Base-by-base conservation (phyloP, 2,888 invertebrate genomes). In the Mamestra brassicae region DNA sequence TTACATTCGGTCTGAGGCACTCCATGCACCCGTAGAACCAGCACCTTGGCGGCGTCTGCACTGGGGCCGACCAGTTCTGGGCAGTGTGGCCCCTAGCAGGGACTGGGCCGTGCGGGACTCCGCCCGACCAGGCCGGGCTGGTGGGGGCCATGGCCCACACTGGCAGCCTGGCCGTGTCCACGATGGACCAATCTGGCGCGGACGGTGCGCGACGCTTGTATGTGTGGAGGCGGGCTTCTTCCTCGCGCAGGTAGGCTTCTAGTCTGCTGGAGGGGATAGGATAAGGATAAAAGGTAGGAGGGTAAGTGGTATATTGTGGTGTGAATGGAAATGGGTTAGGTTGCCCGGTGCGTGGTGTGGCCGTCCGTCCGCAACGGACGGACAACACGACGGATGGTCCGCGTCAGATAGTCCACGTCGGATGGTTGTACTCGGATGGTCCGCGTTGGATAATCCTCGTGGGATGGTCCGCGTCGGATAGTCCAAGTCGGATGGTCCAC, bases 1-100 rank as follows among this genome's bases (percentile, higher is more conserved):
- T 91, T 89, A 91, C 92, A 91, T 92, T 91, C 88, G 85, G 85
- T 80, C 79, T 89, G 45, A 88, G 84, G 77, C 89, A 90, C 42
- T 86, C 85, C 71, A 90, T 72, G 83, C 91, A 89, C 52, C 87
- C 85, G 80, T 87, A 85, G 69, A 88, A 63, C 88, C 90, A 88
- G 75, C 85, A 86, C 13, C 83, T 77, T 2, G 87, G 82, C 64
- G 71, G 34, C 74, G 26, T 11, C 34, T 47, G 47, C 60, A 17
- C 54, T 17, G 65, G 63, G 7, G 67, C 54, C 17, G 60, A 45
- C 74, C 75, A 58, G n/a, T 42, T 42, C 42, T 26, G 26, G 26
- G 26, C 26, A 26, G 26, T 26, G 26, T 26, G 26, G 26, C 26
- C 26, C 26, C 26, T 26, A 26, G 26, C 26, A 26, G 26, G 26